Evolutionary conservation across 2,113 vertebrate genomes (phyloP), one percentile per base, ranked within the genome.

Genomic region (Pollachius pollachius): DNA sequence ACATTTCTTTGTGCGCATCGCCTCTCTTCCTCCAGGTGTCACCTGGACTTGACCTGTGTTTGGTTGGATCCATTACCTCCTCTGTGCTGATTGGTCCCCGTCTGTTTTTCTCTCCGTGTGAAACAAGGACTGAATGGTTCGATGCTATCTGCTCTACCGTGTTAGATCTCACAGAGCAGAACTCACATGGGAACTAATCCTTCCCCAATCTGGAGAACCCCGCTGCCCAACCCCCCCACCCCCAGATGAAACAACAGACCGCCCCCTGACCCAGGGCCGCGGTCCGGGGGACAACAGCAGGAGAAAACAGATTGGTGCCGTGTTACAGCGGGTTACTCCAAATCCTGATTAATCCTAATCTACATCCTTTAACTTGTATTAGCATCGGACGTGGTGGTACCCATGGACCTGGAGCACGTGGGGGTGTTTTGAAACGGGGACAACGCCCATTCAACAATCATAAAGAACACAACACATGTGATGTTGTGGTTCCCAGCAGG

Each of bases 151-250:
- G 67, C 65, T 63, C 79, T 78, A 79, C 81, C 82, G 86, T 77
- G 84, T 89, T 89, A 87, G 67, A 73, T 78, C 81, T 27, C 77
- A 4, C 56, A 72, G 84, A 81, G 86, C 77, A 87, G 86, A 89
- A 30, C 78, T 82, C 87, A 89, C 89, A 87, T 86, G 71, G 78
- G 64, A 78, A 89, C 82, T 91, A 89, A 91, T 89, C 89, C 84
- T 62, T 81, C 30, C 67, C 65, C 84, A 89, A 88, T 88, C 88
- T 91, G 88, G 85, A 76, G 76, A 83, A 62, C 81, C 79, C 89
- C 7, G 4, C 18, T 0, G 12, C 12, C 67, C 3, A 58, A 3
- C 59, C 1, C 59, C 0, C 19, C 12, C 5, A 48, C 75, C 57
- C 56, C 34, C 64, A 62, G 69, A 41, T 2, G 72, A 66, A 52